Evolutionary conservation across 2,888 invertebrate species (phyloP).

Genomic region (Apotomis betuletana): DNA sequence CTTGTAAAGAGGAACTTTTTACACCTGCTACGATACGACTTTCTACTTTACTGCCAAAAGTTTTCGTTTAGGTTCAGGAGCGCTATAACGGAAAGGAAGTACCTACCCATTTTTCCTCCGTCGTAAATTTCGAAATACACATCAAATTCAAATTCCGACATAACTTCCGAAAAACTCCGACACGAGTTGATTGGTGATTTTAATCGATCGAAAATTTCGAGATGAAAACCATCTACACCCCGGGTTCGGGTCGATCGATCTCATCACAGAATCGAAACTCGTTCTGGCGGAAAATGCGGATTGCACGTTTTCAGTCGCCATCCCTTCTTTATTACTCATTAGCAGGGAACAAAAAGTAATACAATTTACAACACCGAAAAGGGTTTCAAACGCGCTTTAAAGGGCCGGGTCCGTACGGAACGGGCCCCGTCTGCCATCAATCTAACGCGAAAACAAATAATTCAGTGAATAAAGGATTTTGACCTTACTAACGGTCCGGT

Average conservation of each 20-base stretch:
- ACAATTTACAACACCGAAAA: conserved; percentile 4
- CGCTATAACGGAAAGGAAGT: not conserved
- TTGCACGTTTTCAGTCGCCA: not conserved
- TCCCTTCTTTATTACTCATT: conserved; percentile 1
- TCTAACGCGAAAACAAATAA: conserved; percentile 39
- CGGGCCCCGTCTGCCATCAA: conserved; percentile 18
- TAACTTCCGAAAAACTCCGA: conserved; percentile 8
- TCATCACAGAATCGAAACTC: not conserved
- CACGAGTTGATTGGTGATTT: not conserved
- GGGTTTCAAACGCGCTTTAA: conserved; percentile 15
- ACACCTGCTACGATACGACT: too few species aligned
- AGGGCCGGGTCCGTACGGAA: not conserved
- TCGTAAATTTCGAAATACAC: conserved; percentile 9
- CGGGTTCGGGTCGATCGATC: not conserved
- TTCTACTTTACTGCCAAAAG: too few species aligned
- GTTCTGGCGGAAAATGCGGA: not conserved
- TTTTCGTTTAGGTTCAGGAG: not conserved
- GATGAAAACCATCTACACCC: not conserved
- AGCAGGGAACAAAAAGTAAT: conserved; percentile 10
- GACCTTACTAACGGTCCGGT: too few species aligned
- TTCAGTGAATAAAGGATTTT: too few species aligned
- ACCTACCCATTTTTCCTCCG: conserved; percentile 1
- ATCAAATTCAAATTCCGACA: conserved; percentile 21
- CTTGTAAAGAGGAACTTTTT: too few species aligned
- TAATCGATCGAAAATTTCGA: not conserved